A percentile compares a stretch with the other conserved stretches of the same genome.
Evolutionary conservation across 2,888 invertebrate species (phyloP).

Genomic region (Pseudoips prasinana): DNA sequence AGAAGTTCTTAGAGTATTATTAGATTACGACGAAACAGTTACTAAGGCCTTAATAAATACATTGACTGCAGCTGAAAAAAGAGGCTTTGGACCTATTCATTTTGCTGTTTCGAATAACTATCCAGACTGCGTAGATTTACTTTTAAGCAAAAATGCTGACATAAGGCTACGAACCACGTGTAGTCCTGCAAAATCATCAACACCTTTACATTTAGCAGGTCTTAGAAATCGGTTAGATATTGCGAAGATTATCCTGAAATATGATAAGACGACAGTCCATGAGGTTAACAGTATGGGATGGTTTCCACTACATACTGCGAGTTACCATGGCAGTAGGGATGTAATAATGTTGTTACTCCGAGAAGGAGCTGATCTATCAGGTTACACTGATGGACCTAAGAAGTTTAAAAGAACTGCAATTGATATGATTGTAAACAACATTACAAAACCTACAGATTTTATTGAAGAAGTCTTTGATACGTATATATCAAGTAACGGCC

Average conservation of each 20-base stretch:
- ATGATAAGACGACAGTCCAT: constrained; percentile 64
- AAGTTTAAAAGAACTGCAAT: constrained; percentile 70
- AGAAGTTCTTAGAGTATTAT: constrained; percentile 76
- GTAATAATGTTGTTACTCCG: constrained; percentile 68
- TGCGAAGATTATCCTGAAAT: constrained; percentile 56
- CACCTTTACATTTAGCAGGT: constrained; percentile 74
- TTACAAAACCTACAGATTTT: constrained; percentile 76
- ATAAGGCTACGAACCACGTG: constrained; percentile 64
- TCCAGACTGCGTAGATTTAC: constrained; percentile 63
- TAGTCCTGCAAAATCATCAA: constrained; percentile 62
- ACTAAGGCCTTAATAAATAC: constrained; percentile 53
- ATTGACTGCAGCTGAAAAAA: constrained; percentile 55
- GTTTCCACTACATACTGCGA: constrained; percentile 69
- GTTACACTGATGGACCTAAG: constrained; percentile 62
- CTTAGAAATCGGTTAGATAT: constrained; percentile 61
- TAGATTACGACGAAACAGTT: constrained; percentile 64
- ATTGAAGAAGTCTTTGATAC: constrained; percentile 78
- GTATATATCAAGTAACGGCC: constrained; percentile 69
- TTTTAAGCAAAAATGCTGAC: constrained; percentile 70
- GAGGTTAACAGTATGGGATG: constrained; percentile 63
- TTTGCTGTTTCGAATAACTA: constrained; percentile 80
- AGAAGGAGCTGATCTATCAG: constrained; percentile 72
- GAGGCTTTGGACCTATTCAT: constrained; percentile 76
- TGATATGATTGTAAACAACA: constrained; percentile 74
- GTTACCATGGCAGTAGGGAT: constrained; percentile 82